Conservation (phyloP, 2,888 invertebrate species). For the Limnephilus lunatus region DNA sequence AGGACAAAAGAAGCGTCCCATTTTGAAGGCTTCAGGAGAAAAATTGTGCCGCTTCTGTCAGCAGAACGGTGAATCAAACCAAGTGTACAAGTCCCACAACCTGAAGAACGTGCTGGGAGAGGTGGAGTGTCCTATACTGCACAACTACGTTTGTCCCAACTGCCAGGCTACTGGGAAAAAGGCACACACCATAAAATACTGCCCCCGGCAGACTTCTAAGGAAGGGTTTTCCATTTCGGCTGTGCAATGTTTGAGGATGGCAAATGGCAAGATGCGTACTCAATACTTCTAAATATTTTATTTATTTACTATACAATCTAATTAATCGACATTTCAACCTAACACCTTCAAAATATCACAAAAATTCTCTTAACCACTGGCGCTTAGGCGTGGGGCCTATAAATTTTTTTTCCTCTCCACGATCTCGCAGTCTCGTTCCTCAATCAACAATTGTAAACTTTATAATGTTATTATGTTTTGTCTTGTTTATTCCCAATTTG, state of each 20-base stretch:
- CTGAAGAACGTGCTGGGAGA: constrained; percentile 81
- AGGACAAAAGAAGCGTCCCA: background rate
- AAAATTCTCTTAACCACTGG: background rate
- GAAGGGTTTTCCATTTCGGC: constrained; percentile 2
- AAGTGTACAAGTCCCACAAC: constrained; percentile 80
- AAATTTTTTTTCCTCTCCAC: too few relatives aligned
- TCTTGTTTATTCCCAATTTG: too few relatives aligned
- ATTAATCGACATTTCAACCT: too few relatives aligned
- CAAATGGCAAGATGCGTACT: constrained; percentile 17
- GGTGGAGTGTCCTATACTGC: constrained; percentile 84
- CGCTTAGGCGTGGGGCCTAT: too few relatives aligned
- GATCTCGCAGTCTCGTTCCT: too few relatives aligned
- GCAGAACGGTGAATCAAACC: constrained; percentile 84
- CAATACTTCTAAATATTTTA: background rate
- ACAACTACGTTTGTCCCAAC: constrained; percentile 83
- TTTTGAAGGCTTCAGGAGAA: background rate
- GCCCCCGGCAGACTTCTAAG: constrained; percentile 72
- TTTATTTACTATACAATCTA: background rate
- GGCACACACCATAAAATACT: constrained; percentile 88
- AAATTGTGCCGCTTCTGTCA: constrained; percentile 85
- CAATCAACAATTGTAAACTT: too few relatives aligned
- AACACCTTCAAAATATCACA: background rate
- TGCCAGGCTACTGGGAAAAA: constrained; percentile 83
- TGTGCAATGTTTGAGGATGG: background rate
- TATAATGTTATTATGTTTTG: too few relatives aligned